Conservation (phyloP, 64 coral and sea anemone genomes). For the Pachyseris speciosa region DNA sequence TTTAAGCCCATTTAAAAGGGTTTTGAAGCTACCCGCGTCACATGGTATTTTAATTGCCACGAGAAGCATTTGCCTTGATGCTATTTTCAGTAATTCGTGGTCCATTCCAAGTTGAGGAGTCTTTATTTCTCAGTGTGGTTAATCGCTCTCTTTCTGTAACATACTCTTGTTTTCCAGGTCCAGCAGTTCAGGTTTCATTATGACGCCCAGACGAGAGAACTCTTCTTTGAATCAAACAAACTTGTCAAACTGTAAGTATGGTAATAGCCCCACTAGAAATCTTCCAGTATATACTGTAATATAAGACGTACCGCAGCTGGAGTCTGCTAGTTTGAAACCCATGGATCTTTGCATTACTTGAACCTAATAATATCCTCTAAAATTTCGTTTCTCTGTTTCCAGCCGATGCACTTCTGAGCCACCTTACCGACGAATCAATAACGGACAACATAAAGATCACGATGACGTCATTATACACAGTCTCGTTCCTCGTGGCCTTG, state of each 20-base stretch:
- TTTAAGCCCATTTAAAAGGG: no score
- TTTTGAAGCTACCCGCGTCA: no score
- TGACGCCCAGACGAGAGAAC: not conserved
- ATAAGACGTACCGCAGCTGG: no score
- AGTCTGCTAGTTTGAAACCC: no score
- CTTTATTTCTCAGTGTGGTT: no score
- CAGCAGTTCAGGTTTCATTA: not conserved
- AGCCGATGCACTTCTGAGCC: not conserved
- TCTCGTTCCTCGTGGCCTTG: conserved; percentile 58
- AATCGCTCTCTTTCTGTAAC: not conserved
- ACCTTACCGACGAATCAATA: not conserved
- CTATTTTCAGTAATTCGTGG: no score
- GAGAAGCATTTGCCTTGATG: no score
- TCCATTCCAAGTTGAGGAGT: no score
- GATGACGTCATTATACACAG: conserved; percentile 42
- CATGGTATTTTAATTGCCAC: no score
- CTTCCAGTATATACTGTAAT: no score
- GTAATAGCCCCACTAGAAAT: not conserved
- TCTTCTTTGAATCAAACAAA: conserved; percentile 20
- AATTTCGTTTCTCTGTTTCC: not conserved
- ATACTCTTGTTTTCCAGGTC: not conserved
- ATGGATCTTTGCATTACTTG: no score
- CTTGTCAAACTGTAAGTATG: not conserved
- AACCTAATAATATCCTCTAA: not conserved
- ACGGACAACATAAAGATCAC: not conserved